A percentile compares a stretch with the other conserved stretches of the same genome.
Conservation (phyloP, 2,888 invertebrate species). For the Diaphora mendica region DNA sequence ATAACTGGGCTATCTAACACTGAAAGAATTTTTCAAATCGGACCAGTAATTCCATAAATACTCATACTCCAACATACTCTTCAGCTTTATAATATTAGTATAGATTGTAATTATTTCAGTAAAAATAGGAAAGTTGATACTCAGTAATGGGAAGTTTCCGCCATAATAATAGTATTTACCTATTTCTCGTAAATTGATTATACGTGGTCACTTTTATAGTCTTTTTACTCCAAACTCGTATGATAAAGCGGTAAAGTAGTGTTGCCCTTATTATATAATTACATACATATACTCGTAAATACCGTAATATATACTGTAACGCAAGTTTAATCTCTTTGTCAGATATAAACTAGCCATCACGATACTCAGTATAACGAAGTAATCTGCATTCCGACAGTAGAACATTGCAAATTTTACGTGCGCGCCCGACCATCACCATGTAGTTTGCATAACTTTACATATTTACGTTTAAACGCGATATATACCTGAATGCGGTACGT, state of each 20-base stretch:
- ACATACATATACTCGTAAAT: background rate
- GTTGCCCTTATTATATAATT: background rate
- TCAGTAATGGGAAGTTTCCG: too few relatives aligned
- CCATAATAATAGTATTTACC: too few relatives aligned
- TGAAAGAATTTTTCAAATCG: too few relatives aligned
- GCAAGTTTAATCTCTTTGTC: conserved; percentile 43
- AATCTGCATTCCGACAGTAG: conserved; percentile 66
- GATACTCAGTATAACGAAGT: conserved; percentile 64
- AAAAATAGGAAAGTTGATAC: too few relatives aligned
- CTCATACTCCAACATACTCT: too few relatives aligned
- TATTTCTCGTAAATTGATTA: background rate
- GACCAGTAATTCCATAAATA: too few relatives aligned
- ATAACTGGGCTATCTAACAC: too few relatives aligned
- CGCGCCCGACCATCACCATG: conserved; percentile 55
- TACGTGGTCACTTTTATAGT: background rate
- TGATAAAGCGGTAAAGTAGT: background rate
- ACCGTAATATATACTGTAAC: background rate
- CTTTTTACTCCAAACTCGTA: background rate
- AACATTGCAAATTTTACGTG: conserved; percentile 71
- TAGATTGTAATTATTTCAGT: too few relatives aligned
- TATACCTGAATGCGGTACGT: conserved; percentile 36
- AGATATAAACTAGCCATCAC: conserved; percentile 41
- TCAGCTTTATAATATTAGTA: too few relatives aligned
- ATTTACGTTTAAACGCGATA: conserved; percentile 69
- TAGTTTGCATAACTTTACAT: conserved; percentile 82